Conservation (phyloP, 2,888 invertebrate genomes). For the Heterodera filipjevi region DNA sequence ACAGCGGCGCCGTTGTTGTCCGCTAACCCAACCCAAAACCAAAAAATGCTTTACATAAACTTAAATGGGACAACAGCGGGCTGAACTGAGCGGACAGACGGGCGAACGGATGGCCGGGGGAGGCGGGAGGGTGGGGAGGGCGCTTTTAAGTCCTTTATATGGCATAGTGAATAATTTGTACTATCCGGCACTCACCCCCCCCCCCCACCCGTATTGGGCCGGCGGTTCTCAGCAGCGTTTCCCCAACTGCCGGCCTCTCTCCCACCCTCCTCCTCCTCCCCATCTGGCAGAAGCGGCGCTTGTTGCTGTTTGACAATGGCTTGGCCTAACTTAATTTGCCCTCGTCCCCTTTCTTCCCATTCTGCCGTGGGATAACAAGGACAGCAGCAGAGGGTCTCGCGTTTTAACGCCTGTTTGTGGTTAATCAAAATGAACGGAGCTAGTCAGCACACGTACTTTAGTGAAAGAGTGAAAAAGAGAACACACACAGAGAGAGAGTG, state of each 20-base stretch:
- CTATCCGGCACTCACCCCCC: not conserved
- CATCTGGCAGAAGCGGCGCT: not conserved
- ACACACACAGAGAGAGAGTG: no score
- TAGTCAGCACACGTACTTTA: not conserved
- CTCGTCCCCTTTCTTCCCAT: not conserved
- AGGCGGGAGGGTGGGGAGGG: not conserved
- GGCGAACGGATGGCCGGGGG: not conserved
- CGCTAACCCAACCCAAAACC: not conserved
- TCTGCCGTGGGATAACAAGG: not conserved
- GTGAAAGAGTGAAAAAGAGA: not conserved
- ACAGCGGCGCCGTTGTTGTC: not conserved
- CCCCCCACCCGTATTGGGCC: not conserved
- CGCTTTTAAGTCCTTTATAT: not conserved
- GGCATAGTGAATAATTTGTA: constrained; percentile 1
- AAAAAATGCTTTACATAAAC: constrained; percentile 3
- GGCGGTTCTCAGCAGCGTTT: not conserved
- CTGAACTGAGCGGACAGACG: not conserved
- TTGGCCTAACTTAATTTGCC: constrained; percentile 19
- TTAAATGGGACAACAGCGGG: not conserved
- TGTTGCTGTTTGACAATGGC: constrained; percentile 19
- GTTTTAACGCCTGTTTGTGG: not conserved
- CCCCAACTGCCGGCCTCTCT: not conserved
- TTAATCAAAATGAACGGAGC: not conserved
- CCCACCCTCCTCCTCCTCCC: not conserved
- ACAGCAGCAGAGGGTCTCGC: not conserved